Evolutionary conservation across 2,113 vertebrate genomes (phyloP), one percentile per base, ranked within the genome.

Genomic region (Chloroceryle aenea): DNA sequence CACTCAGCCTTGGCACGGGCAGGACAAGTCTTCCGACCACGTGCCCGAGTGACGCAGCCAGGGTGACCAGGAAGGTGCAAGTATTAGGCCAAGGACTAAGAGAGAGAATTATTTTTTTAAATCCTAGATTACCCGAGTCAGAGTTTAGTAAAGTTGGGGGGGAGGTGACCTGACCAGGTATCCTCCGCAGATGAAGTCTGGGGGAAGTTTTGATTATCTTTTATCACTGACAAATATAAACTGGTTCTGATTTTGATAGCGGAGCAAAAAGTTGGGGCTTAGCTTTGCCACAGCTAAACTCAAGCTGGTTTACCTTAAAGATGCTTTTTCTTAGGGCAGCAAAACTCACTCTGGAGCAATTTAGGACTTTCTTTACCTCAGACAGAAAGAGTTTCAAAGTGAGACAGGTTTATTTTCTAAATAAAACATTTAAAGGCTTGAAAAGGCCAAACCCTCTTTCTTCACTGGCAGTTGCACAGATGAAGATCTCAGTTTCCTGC

Each of bases 31-130:
- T n/a, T 61, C 56, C 7, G 1, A 1, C 11, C 29, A n/a, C 1
- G 0, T 12, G 4, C 6, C 30, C 2, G 13, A 56, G 32, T 2
- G 15, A 32, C 26, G 50, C 36, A 7, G 10, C n/a, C 16, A 9
- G 27, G 29, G 25, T 6, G 17, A 7, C 42, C 47, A 25, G 59
- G 42, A 67, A 52, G 29, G 32, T 26, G 4, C 66, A n/a, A 25
- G 14, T 32, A 27, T 56, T 40, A 74, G 34, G 18, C 40, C 34
- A 68, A 53, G 22, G 29, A 32, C n/a, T 45, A 21, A 18, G 27
- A 67, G 23, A 42, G 8, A 26, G 43, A 40, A 40, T 15, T n/a
- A 11, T 0, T 20, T 47, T 50, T 48, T 19, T 20, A 45, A 81
- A 17, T 9, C 9, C 38, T 61, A 10, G 5, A 25, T 32, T n/a